Evolutionary conservation across 2,888 invertebrate genomes (phyloP).

Genomic region (Zelleria hepariella): DNA sequence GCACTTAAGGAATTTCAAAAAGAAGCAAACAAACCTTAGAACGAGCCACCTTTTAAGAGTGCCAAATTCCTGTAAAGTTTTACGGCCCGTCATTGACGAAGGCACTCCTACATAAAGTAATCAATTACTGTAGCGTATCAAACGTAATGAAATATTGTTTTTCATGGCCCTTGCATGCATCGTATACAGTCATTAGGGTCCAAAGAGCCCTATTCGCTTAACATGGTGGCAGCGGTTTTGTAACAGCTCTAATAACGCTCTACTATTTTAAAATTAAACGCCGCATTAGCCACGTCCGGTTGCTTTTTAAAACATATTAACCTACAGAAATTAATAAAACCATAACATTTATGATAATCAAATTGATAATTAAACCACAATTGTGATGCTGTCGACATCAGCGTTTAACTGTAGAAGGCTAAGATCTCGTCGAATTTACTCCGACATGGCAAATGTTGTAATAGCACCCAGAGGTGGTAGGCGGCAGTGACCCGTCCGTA

Average conservation of each 20-base stretch:
- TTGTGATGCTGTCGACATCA: slow-evolving; percentile 22
- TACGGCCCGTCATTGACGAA: neutral
- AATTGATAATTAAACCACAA: slow-evolving; percentile 1
- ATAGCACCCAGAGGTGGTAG: slow-evolving; percentile 58
- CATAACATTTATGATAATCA: neutral
- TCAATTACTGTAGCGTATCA: neutral
- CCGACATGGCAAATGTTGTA: slow-evolving; percentile 54
- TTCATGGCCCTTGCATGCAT: neutral
- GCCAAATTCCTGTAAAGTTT: neutral
- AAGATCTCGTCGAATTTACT: slow-evolving; percentile 55
- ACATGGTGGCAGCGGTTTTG: neutral
- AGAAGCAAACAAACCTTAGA: neutral
- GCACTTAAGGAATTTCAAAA: neutral
- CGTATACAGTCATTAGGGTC: neutral
- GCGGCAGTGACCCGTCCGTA: slow-evolving; percentile 42
- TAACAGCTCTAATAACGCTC: neutral
- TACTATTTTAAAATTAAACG: neutral
- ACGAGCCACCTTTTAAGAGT: neutral
- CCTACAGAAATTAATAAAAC: neutral
- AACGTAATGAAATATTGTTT: neutral
- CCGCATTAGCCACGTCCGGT: neutral
- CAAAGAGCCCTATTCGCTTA: neutral
- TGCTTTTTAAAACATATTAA: neutral
- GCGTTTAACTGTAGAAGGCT: slow-evolving; percentile 35
- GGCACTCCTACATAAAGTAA: neutral